Evolutionary conservation across 2,888 invertebrate species (phyloP), one percentile per base, ranked within the genome.

Genomic region (Andrena bucephala): DNA sequence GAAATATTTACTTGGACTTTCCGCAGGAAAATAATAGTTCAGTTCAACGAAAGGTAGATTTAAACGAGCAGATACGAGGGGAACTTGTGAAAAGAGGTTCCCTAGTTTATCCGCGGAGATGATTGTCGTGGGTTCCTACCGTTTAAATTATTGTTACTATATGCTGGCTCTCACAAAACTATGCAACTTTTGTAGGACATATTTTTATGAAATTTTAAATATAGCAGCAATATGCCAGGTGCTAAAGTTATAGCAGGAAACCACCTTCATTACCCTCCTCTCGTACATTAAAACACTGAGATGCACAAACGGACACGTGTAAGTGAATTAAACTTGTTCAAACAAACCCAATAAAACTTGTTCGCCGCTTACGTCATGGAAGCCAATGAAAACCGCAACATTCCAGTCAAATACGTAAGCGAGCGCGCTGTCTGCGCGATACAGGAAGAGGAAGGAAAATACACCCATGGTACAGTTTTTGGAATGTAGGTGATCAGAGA

Each of bases 401-500:
- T 27, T 60, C 42, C 2, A 52, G 60, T 50, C 36, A 66, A 27
- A 65, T 42, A 13, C 16, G 10, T 20, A 13, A 42, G 16, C 10
- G 36, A 13, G 24, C 5, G n/a, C 16, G 20, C 20, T 16, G 13
- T 20, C 6, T 36, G 31, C 10, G 3, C 27, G 57, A 68, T 10
- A 13, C 29, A 57, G 77, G 69, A 79, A 79, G 36, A 20, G 63
- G 68, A 76, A 77, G 63, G 57, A 59, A 77, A 16, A 16, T 16
- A 68, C 24, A 16, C 31, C 57, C n/a, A 31, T 6, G n/a, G 13
- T 50, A 66, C 42, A 10, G 42, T 27, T 27, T 68, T 57, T 20
- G 48, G 57, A 57, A 77, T 69, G 57, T 79, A 76, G 78, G 31
- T 33, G 50, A 75, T 20, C 33, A 57, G 10, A 57, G 24, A 2